A percentile compares a stretch with the other conserved stretches of the same genome.
Evolutionary conservation across 1,140 invertebrate genomes (phyloP).

Genomic region (Zaprionus tsacasi): DNA sequence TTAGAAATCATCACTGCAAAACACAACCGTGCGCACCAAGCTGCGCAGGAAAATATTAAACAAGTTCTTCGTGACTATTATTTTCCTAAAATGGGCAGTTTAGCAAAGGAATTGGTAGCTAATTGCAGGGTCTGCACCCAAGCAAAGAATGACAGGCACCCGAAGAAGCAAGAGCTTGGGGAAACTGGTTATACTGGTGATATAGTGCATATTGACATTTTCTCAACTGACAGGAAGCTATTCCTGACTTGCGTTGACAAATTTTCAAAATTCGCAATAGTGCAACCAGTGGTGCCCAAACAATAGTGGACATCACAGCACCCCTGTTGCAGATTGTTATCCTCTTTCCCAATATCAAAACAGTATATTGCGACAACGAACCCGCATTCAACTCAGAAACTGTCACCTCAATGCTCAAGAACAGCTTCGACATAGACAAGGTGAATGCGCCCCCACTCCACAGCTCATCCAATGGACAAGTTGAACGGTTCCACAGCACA

Average conservation of each 20-base stretch:
- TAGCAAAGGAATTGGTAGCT: not conserved
- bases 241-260: not conserved
- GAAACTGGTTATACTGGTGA: not conserved
- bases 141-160: conserved; percentile 1
- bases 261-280: conserved; percentile 4
- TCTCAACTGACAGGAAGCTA: not conserved
- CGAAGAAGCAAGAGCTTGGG: conserved; percentile 2
- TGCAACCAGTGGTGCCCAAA: not conserved
- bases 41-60: not conserved
- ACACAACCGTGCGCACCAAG: not conserved
- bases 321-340: not conserved
- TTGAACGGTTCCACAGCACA: not conserved
- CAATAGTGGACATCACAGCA: not conserved
- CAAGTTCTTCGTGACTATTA: not conserved
- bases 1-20: too few relatives aligned
- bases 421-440: not conserved
- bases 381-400: conserved; percentile 21
- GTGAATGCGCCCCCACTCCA: conserved; percentile 15
- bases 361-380: conserved; percentile 5
- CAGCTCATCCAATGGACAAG: conserved; percentile 27
- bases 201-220: conserved; percentile 3
- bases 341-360: not conserved
- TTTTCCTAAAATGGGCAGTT: not conserved
- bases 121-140: not conserved
- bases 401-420: conserved; percentile 4